Conservation (phyloP, 2,797 vertebrate genomes). For the Catostomus latipinnis region DNA sequence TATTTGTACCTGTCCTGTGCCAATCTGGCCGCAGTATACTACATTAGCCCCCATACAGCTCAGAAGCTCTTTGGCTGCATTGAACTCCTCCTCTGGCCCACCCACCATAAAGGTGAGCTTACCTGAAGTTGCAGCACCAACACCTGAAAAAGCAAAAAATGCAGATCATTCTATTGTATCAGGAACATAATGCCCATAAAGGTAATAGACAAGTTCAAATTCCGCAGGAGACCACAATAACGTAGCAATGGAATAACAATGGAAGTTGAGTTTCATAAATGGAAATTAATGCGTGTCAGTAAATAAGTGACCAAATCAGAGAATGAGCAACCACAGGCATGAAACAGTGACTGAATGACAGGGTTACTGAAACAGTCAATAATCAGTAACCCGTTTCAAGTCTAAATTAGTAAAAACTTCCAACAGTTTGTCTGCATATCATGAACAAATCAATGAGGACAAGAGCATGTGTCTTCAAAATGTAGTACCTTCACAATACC, state of each 20-base stretch:
- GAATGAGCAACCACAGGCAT: neutral
- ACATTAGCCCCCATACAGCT: constrained; percentile 96
- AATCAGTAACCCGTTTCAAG: constrained; percentile 18
- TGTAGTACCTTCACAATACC: constrained; percentile 20
- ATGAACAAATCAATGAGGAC: neutral
- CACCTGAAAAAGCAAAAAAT: constrained; percentile 78
- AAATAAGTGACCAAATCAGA: constrained; percentile 4
- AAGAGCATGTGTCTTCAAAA: constrained; percentile 10
- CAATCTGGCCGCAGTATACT: constrained; percentile 93
- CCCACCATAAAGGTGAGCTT: constrained; percentile 99
- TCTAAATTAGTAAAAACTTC: neutral
- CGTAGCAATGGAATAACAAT: neutral
- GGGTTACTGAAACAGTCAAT: neutral
- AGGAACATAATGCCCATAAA: neutral
- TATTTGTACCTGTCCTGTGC: constrained; percentile 90
- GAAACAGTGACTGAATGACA: neutral
- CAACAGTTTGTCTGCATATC: neutral
- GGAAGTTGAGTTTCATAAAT: neutral
- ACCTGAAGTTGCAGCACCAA: constrained; percentile 92
- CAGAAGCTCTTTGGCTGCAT: constrained; percentile 91
- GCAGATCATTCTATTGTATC: neutral
- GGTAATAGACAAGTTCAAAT: neutral
- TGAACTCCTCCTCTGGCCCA: constrained; percentile 93
- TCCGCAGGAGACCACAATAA: neutral
- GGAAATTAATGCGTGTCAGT: neutral